phyloP scores from a whole-genome alignment of 2,888 invertebrate genomes.

The Resseliella maxima region DNA sequence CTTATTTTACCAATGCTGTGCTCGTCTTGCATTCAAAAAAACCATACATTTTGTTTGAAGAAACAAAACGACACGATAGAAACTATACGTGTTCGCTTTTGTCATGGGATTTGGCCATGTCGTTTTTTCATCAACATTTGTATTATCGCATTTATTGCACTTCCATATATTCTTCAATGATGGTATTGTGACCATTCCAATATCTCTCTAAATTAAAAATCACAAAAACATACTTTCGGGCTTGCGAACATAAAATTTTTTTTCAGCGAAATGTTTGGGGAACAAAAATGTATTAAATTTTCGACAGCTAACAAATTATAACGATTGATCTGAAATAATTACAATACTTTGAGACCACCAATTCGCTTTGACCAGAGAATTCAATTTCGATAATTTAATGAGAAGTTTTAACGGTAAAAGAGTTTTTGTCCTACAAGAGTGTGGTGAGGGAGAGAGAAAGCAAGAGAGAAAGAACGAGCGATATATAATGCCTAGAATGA shows the following conservation, averaged over 20 bases:
- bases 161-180: not conserved
- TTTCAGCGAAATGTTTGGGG: not conserved
- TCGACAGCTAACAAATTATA: not conserved
- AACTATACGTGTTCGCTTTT: not conserved
- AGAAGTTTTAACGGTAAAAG: too few species aligned
- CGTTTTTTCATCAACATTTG: not conserved
- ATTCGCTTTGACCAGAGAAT: too few species aligned
- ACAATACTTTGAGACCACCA: too few species aligned
- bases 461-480: too few species aligned
- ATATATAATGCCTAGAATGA: too few species aligned
- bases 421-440: too few species aligned
- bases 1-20: constrained; percentile 10
- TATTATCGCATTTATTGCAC: not conserved
- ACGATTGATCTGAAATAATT: not conserved
- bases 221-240: not conserved
- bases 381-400: too few species aligned
- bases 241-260: too few species aligned
- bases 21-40: not conserved
- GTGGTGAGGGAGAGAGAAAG: too few species aligned
- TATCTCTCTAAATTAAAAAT: not conserved
- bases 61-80: not conserved
- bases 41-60: not conserved
- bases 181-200: too few species aligned
- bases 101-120: constrained; percentile 1
- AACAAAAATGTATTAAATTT: not conserved